Conservation (phyloP, 1,140 invertebrate genomes). For the Andrena cerasifolii region DNA sequence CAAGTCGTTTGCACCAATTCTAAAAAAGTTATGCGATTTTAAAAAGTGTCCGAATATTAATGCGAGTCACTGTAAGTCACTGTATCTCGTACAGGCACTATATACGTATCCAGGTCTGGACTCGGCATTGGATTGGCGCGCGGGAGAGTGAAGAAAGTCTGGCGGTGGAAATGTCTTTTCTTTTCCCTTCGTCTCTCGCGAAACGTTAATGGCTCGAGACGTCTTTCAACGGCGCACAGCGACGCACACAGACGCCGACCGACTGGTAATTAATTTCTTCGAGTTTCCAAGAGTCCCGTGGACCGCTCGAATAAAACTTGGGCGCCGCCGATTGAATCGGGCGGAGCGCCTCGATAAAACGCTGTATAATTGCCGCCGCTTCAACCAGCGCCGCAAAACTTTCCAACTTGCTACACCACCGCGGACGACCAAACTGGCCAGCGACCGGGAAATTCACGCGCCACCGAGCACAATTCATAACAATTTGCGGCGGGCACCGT, state of each 20-base stretch:
- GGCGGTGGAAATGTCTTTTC: too few relatives aligned
- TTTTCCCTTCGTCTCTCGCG: background rate
- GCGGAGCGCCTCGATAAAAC: background rate
- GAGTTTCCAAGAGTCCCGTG: background rate
- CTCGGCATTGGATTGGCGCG: too few relatives aligned
- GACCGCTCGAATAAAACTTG: background rate
- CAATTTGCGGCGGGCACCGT: conserved; percentile 30
- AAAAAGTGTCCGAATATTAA: too few relatives aligned
- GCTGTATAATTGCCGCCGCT: background rate
- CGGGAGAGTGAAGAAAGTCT: too few relatives aligned
- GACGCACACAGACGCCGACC: background rate
- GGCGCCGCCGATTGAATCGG: background rate
- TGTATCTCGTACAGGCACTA: too few relatives aligned
- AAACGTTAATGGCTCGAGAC: background rate
- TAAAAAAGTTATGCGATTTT: too few relatives aligned
- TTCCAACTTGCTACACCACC: conserved; percentile 29
- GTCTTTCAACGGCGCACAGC: background rate
- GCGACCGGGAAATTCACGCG: conserved; percentile 11
- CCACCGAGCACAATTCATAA: conserved; percentile 39
- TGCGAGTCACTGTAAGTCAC: too few relatives aligned
- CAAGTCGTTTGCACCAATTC: too few relatives aligned
- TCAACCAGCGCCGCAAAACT: background rate
- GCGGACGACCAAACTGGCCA: background rate
- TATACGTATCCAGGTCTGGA: too few relatives aligned
- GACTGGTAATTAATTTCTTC: conserved; percentile 7